Conservation (phyloP, 1,140 invertebrate species). For the Centruroides sculpturatus region DNA sequence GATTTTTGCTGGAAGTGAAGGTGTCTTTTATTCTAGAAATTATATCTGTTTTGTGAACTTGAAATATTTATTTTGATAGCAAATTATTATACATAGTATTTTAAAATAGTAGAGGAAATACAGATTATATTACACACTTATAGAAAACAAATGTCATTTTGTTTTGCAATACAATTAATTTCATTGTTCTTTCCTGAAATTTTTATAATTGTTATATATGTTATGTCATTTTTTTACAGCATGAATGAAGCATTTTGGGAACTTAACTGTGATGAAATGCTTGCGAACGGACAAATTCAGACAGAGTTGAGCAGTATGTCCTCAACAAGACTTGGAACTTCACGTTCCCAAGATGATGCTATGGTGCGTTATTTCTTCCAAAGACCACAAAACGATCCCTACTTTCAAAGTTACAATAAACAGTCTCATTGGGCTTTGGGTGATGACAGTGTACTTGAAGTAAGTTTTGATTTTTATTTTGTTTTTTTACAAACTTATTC, state of each 20-base stretch:
- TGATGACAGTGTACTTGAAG: constrained; percentile 63
- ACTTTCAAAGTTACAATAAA: constrained; percentile 46
- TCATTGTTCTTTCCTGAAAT: too few relatives aligned
- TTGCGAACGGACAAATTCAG: constrained; percentile 13
- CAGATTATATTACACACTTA: too few relatives aligned
- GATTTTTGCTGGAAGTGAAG: too few relatives aligned
- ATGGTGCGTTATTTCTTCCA: constrained; percentile 77
- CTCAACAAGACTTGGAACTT: constrained; percentile 10
- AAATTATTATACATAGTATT: too few relatives aligned
- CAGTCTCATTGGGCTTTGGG: constrained; percentile 56
- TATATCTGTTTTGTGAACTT: too few relatives aligned
- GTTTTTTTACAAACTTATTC: background rate
- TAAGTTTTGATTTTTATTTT: constrained; percentile 25
- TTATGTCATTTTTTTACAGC: constrained; percentile 3
- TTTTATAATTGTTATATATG: background rate
- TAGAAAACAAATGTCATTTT: too few relatives aligned
- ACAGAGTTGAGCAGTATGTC: constrained; percentile 11
- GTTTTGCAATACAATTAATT: too few relatives aligned
- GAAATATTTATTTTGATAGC: too few relatives aligned
- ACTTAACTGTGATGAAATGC: constrained; percentile 1
- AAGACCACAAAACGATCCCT: constrained; percentile 54
- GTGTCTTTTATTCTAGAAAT: too few relatives aligned
- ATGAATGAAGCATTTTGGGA: constrained; percentile 18
- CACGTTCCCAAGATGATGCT: constrained; percentile 54
- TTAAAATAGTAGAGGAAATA: too few relatives aligned